These are phyloP conservation scores for Myxocyprinus asiaticus DNA, from an alignment of 2,113 vertebrate genomes.

Conservation along the genomic window DNA sequence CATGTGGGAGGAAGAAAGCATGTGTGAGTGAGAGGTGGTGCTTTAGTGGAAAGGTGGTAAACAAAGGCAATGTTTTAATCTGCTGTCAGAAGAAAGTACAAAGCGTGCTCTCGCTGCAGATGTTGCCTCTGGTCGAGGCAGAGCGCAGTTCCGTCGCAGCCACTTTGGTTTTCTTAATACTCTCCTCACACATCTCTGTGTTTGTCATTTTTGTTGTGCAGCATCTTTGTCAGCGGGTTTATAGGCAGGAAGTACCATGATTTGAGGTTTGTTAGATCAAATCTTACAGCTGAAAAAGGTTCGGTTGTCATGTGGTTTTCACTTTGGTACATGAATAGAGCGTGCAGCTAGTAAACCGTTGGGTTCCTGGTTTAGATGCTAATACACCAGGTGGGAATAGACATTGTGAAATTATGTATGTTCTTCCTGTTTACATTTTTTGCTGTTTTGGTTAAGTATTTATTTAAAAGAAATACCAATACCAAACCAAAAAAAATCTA, in stretches of 20 bases:
- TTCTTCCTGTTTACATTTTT: too few relatives aligned
- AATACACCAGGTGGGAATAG: too few relatives aligned
- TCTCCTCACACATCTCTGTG: constrained; percentile 7
- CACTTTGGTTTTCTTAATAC: constrained; percentile 31
- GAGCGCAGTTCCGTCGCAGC: background rate
- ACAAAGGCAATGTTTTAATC: constrained; percentile 54
- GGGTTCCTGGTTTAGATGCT: too few relatives aligned
- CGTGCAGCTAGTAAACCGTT: too few relatives aligned
- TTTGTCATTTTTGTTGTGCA: too few relatives aligned
- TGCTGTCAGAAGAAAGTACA: constrained; percentile 43
- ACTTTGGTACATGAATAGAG: background rate
- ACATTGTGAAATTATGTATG: too few relatives aligned
- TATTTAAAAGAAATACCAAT: too few relatives aligned
- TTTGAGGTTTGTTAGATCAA: background rate
- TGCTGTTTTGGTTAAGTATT: too few relatives aligned
- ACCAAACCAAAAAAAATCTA: too few relatives aligned
- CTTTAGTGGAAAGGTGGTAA: constrained; percentile 43
- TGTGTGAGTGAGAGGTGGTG: background rate
- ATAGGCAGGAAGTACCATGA: constrained; percentile 29
- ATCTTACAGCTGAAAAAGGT: background rate
- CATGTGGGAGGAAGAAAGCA: constrained; percentile 25
- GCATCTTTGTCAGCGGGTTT: constrained; percentile 32
- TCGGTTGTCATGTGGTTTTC: constrained; percentile 16
- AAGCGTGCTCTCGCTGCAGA: constrained; percentile 31
- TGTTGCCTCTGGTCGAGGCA: constrained; percentile 45